Evolutionary conservation across 2,797 vertebrate species (phyloP).

Genomic region (Sciurus carolinensis): DNA sequence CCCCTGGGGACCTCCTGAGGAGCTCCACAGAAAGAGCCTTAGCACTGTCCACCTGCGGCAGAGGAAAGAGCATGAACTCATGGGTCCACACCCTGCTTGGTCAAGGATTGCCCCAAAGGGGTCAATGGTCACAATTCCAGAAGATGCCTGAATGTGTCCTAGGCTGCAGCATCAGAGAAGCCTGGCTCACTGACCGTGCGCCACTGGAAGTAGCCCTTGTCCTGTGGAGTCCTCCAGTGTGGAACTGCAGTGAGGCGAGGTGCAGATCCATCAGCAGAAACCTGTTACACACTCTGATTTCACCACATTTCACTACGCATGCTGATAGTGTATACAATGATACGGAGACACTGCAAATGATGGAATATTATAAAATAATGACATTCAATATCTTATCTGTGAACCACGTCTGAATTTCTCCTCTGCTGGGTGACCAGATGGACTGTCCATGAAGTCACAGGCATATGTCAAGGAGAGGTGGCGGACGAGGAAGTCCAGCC

Average conservation of each 20-base stretch:
- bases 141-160: no score
- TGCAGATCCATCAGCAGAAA: background rate
- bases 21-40: background rate
- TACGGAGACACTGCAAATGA: background rate
- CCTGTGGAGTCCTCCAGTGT: background rate
- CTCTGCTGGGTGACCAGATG: background rate
- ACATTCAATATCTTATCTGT: background rate
- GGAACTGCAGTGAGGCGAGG: background rate
- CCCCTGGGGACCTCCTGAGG: background rate
- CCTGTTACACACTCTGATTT: background rate
- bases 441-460: background rate
- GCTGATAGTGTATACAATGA: background rate
- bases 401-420: slow-evolving; percentile 4
- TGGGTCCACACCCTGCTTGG: background rate
- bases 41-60: background rate
- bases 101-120: background rate
- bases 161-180: background rate
- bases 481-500: background rate
- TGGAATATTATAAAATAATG: background rate
- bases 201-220: background rate
- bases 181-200: no score
- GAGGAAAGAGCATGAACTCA: background rate
- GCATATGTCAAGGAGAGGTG: background rate
- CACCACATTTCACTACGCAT: background rate
- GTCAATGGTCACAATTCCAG: no score